Evolutionary conservation across 1,140 invertebrate genomes (phyloP), one percentile per base, ranked within the genome.

Genomic region (Hesperophylax magnus): DNA sequence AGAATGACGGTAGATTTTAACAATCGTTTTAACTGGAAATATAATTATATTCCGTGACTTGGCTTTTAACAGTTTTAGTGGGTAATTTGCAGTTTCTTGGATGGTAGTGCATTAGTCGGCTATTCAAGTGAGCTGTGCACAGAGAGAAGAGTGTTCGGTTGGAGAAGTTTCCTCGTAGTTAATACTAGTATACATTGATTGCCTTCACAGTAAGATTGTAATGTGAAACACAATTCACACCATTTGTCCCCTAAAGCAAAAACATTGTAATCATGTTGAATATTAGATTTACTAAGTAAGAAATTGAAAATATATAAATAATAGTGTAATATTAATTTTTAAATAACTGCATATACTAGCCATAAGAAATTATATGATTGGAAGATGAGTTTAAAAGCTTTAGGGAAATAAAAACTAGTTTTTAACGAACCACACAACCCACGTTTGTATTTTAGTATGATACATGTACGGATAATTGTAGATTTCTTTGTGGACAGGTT

Each of bases 401-500:
- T 84, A 82, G 83, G 39, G 53, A 20, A 67, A n/a, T 27, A 80
- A 47, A 47, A 47, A 47, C 39, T 77, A 75, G 74, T 69, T 27
- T 67, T 52, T 81, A 81, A 71, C 11, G 34, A 71, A 77, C 53
- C 74, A 80, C 81, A 82, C 80, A 80, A 74, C 71, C 80, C 77
- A 84, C 82, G 75, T 81, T 80, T 84, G 82, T 84, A 84, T 81
- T 84, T 81, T 84, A 81, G 80, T 84, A 81, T 79, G 79, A 58
- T 81, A 84, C 80, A 82, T 84, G 83, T 84, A 84, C 56, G 77
- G 78, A 81, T 82, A 79, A 80, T 82, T 82, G 83, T 84, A 84
- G 82, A 84, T 84, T 47, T 82, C 79, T 65, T 81, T 82, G 83
- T 84, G 83, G 83, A 84, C 83, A 84, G 83, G 83, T 84, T 84